A percentile compares a stretch with the other conserved stretches of the same genome.
Conservation (phyloP, 2,113 vertebrate genomes). For the Panurus biarmicus region DNA sequence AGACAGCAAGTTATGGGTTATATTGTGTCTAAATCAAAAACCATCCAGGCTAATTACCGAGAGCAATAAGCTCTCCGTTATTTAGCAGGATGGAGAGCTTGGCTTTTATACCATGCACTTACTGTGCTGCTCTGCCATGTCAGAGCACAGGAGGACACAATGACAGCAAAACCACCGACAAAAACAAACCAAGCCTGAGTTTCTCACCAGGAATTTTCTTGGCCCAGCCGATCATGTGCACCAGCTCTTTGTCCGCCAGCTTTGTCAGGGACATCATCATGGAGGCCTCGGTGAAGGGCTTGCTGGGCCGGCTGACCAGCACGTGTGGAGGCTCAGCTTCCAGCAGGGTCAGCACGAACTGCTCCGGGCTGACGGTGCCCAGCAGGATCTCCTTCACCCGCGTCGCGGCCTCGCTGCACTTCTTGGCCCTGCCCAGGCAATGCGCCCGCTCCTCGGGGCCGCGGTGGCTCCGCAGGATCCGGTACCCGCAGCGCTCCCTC, state of each 20-base stretch:
- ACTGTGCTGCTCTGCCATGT: neutral
- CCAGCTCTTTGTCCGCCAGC: slow-evolving; percentile 92
- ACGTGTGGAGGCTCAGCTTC: slow-evolving; percentile 92
- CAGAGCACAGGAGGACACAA: neutral
- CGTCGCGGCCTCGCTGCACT: neutral
- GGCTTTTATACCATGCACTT: neutral
- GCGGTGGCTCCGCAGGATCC: slow-evolving; percentile 76
- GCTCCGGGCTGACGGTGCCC: slow-evolving; percentile 77
- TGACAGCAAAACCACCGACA: neutral
- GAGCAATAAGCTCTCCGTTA: neutral
- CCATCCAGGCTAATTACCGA: neutral
- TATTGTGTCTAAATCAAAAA: neutral
- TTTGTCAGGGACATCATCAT: slow-evolving; percentile 98
- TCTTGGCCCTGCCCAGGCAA: slow-evolving; percentile 52
- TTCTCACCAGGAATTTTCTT: slow-evolving; percentile 92
- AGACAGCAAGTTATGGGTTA: neutral
- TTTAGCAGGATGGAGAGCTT: neutral
- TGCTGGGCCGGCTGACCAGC: slow-evolving; percentile 82
- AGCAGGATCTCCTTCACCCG: slow-evolving; percentile 50
- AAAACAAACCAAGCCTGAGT: neutral
- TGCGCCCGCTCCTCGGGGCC: slow-evolving; percentile 60
- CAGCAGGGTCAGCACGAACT: slow-evolving; percentile 85
- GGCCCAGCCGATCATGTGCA: slow-evolving; percentile 97
- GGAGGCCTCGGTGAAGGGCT: slow-evolving; percentile 90
- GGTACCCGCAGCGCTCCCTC: slow-evolving; percentile 86